Percentiles rank a stretch among this genome's conserved stretches.
These are phyloP conservation scores for Oxystoma pomonae DNA, from an alignment of 2,888 invertebrate genomes.

Conservation along the genomic window DNA sequence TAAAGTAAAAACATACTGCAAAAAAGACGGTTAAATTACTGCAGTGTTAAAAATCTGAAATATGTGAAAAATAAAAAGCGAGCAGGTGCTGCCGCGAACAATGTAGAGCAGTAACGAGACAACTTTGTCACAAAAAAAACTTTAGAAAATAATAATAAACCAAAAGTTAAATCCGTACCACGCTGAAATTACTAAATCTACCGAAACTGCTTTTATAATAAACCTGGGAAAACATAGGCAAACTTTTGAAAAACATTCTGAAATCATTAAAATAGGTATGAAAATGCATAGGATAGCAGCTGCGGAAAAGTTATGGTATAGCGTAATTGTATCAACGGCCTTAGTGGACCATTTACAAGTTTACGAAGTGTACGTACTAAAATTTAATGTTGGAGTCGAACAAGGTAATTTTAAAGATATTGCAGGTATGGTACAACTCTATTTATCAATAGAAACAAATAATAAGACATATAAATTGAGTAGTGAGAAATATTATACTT, in stretches of 20 bases:
- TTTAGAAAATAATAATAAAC: too few relatives aligned
- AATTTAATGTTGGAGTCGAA: background rate
- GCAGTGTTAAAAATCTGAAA: too few relatives aligned
- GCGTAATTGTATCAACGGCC: background rate
- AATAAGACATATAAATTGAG: too few relatives aligned
- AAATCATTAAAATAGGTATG: background rate
- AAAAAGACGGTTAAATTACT: too few relatives aligned
- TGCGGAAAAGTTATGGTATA: background rate
- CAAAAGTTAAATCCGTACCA: too few relatives aligned
- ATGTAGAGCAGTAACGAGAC: too few relatives aligned
- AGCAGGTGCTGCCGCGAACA: too few relatives aligned
- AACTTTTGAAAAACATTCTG: background rate
- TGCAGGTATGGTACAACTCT: background rate
- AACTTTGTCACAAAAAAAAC: too few relatives aligned
- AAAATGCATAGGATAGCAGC: background rate
- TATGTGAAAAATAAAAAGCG: too few relatives aligned
- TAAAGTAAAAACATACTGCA: too few relatives aligned
- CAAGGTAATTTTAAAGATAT: background rate
- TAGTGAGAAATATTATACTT: too few relatives aligned
- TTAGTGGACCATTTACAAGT: background rate
- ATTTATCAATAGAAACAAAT: too few relatives aligned
- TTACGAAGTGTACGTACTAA: background rate
- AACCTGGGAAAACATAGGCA: background rate
- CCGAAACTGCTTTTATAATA: background rate
- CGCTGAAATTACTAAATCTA: background rate